Percentiles rank a stretch among this genome's conserved stretches.
Evolutionary conservation across 2,113 vertebrate species (phyloP).

Genomic region (Cinclus mexicanus): DNA sequence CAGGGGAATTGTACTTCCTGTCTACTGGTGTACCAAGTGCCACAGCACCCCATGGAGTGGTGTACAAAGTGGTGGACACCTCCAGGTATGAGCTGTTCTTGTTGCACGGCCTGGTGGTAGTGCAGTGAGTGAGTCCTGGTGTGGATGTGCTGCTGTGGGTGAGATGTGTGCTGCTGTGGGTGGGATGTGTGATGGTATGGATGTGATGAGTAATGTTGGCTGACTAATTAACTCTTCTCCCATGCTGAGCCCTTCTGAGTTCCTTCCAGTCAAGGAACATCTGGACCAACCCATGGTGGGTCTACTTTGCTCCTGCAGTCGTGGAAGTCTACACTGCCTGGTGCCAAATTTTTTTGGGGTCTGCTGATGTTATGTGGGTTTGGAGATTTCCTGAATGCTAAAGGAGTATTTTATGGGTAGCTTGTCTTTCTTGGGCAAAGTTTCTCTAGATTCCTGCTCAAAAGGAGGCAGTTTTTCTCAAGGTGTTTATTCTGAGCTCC

Average conservation of each 20-base stretch:
- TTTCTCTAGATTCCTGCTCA: background rate
- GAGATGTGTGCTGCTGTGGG: background rate
- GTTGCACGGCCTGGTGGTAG: background rate
- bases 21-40: conserved; percentile 88
- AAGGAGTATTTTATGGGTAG: background rate
- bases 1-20: conserved; percentile 96
- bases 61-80: conserved; percentile 93
- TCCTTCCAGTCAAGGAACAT: background rate
- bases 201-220: background rate
- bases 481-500: background rate
- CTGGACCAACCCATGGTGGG: background rate
- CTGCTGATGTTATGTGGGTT: background rate
- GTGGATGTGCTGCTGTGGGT: background rate
- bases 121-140: background rate
- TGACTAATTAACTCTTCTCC: background rate
- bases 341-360: background rate
- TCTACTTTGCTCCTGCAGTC: background rate
- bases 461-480: background rate
- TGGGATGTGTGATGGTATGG: background rate
- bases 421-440: background rate
- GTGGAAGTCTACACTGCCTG: rapidly evolving
- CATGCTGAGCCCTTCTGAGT: background rate
- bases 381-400: background rate
- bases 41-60: conserved; percentile 81
- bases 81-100: conserved; percentile 82